Evolutionary conservation across 1,140 invertebrate genomes (phyloP), one percentile per base, ranked within the genome.

Genomic region (Hormaphis cornu): DNA sequence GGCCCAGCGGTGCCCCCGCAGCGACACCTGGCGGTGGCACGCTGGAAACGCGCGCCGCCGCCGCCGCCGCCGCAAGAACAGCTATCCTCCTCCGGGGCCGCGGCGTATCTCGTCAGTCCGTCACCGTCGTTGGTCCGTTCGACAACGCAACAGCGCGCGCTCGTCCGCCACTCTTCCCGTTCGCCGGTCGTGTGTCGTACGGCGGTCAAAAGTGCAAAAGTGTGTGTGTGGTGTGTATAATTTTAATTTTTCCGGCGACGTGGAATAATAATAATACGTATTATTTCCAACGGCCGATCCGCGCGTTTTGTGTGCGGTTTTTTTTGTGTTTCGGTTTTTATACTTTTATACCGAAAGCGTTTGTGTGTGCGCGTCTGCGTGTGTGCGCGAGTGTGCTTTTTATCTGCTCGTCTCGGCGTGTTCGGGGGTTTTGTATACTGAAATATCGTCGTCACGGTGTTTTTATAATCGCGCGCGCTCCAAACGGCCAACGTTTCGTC

Each of bases 21-120:
- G n/a, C 61, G 61, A 50, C 61, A 66, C 61, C 61, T 66, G 61
- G 61, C 44, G 61, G 42, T n/a, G 42, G 61, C 61, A 66, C 35
- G 35, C 44, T 66, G 61, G 44, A 66, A 66, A 46, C 59, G 30
- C 59, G 26, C 59, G 35, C 28, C 28, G 53, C 24, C 48, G 50
- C 3, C 53, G 30, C 9, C 5, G 30, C 9, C 30, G 54, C 12
- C 37, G 61, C 61, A 66, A 66, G 61, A 66, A 66, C 61, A 44
- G n/a, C n/a, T n/a, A n/a, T n/a, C 50, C 48, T 66, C 61, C 61
- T 66, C 61, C 61, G 61, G 61, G 61, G 48, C 61, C 44, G 44
- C 54, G 33, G 61, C 61, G 61, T 66, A 26, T 26, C 59, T 22
- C 59, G 59, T 66, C 61, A 66, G 61, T 66, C 61, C 44, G 61